phyloP scores from a whole-genome alignment of 2,797 vertebrate species.

The Limnodromus scolopaceus region DNA sequence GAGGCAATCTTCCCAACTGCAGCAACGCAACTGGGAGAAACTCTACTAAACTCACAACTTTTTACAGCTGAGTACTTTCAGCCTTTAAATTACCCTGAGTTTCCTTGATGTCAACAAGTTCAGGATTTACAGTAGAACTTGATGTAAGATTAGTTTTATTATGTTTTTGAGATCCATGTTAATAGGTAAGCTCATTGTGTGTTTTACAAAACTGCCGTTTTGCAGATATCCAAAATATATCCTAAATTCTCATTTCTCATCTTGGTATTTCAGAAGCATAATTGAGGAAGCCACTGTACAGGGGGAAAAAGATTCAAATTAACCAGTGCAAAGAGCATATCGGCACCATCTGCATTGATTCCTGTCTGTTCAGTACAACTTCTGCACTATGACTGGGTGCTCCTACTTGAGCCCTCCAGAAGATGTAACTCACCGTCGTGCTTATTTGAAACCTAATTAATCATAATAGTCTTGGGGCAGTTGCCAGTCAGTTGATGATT shows the following conservation, averaged over 20 bases:
- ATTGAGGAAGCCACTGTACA: background rate
- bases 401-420: background rate
- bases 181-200: background rate
- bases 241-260: background rate
- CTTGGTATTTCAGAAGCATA: background rate
- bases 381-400: background rate
- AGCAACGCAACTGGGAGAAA: background rate
- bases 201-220: background rate
- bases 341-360: background rate
- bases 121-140: background rate
- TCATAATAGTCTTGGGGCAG: background rate
- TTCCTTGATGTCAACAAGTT: background rate
- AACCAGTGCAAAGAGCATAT: background rate
- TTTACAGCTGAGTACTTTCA: background rate
- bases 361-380: background rate
- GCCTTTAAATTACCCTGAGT: background rate
- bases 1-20: background rate
- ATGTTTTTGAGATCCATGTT: background rate
- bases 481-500: background rate
- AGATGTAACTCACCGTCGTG: background rate
- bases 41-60: background rate
- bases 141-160: background rate
- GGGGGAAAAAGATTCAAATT: background rate
- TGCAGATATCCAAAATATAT: background rate
- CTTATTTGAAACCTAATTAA: slow-evolving; percentile 2